Base-by-base conservation (phyloP, 1,140 invertebrate genomes). In the Bemisia tabaci region DNA sequence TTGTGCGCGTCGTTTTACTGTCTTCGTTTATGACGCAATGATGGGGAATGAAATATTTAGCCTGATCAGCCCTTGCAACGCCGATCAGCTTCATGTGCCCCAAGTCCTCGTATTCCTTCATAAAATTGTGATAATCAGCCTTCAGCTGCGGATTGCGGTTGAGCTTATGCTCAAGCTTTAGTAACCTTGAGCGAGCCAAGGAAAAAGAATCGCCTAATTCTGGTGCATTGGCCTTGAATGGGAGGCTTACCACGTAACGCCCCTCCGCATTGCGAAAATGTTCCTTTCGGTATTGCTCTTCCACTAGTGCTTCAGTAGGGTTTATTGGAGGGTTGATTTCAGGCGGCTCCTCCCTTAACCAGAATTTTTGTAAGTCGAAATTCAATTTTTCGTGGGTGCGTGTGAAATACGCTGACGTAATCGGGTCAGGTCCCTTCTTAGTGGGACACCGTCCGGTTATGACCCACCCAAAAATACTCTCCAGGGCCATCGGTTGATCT, bases 21-120 rank as follows among this genome's bases (percentile, higher is more conserved):
- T 48, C 33, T 5, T 5, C 33, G 17, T 17, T 5, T 0, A 64
- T 11, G 1, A 64, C 63, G 25, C 63, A 64, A 58, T 39, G 39
- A 25, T 64, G 63, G 0, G 63, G 63, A 23, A 64, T 64, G 58
- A 48, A 48, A 12, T 64, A 64, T 17, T 39, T 64, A 17, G 5
- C 33, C 5, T 5, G 33, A 48, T 22, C 26, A 0, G 11, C 24
- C n/a, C 58, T 48, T 1, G 0, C 0, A n/a, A 33, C 1, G 21
- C 23, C 27, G 5, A 64, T 12, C 2, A 58, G 63, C 58, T 39
- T 48, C 48, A 64, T 64, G 22, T 64, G 63, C 0, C 39, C 39
- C 12, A 1, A 21, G 12, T 22, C 9, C 24, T 48, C 17, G 12
- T 64, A 64, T 21, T 64, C 63, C 0, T 64, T 11, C 39, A 64